These are phyloP conservation scores for Petrosia ficiformis DNA, from an alignment of 37 sponge, comb jelly and placozoan genomes.

Conservation along the genomic window DNA sequence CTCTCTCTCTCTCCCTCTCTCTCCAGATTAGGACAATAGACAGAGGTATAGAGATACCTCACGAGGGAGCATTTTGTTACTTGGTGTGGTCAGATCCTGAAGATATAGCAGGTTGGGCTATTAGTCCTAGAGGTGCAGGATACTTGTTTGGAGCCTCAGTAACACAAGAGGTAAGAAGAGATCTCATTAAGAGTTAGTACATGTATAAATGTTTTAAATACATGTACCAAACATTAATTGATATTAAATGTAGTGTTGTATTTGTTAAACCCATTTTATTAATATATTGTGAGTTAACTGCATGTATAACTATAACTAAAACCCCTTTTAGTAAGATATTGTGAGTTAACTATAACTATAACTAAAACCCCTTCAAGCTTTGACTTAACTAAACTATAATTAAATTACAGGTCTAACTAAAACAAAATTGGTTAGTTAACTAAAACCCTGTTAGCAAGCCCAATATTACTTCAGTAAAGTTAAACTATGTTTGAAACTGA, in stretches of 20 bases:
- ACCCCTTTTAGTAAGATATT: background rate
- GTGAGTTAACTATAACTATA: too few relatives aligned
- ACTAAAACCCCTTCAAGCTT: too few relatives aligned
- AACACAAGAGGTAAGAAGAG: constrained; percentile 72
- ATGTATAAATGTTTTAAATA: background rate
- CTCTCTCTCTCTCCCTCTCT: too few relatives aligned
- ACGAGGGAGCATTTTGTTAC: constrained; percentile 97
- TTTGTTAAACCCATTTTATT: background rate
- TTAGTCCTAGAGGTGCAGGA: constrained; percentile 98
- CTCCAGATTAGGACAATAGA: constrained; percentile 89
- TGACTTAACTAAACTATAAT: too few relatives aligned
- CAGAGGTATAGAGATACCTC: constrained; percentile 94
- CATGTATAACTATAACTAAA: background rate
- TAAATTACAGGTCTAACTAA: too few relatives aligned
- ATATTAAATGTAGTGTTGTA: background rate
- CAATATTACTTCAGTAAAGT: too few relatives aligned
- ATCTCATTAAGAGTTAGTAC: background rate
- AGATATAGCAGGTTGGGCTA: constrained; percentile 97
- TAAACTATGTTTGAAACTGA: too few relatives aligned
- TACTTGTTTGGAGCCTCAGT: constrained; percentile 96
- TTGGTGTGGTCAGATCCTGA: constrained; percentile 99
- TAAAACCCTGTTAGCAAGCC: too few relatives aligned
- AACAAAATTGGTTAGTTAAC: too few relatives aligned
- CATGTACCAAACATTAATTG: background rate
- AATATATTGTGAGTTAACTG: background rate